phyloP scores from a whole-genome alignment of 2,113 vertebrate genomes.

The Neofelis nebulosa region DNA sequence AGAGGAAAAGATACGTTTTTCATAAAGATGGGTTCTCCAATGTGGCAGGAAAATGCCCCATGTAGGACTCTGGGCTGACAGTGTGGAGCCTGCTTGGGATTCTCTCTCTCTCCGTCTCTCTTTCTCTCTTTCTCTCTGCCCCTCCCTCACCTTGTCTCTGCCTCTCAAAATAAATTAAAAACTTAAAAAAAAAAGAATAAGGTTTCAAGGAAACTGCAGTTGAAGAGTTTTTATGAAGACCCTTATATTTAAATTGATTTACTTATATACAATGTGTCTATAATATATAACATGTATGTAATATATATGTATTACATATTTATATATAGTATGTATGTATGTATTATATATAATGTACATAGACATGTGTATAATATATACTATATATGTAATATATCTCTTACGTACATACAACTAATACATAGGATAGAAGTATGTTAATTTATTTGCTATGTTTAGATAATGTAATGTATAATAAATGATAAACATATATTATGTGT shows the following conservation, averaged over 20 bases:
- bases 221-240: not conserved
- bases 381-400: not conserved
- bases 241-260: not conserved
- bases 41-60: not conserved
- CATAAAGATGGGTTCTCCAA: not conserved
- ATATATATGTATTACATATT: not conserved
- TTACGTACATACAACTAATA: too few relatives aligned
- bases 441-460: not conserved
- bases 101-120: too few relatives aligned
- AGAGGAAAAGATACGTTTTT: not conserved
- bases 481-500: not conserved
- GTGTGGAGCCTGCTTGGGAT: too few relatives aligned
- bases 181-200: too few relatives aligned
- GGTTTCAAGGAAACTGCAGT: not conserved
- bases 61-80: too few relatives aligned
- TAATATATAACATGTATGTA: too few relatives aligned
- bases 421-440: not conserved
- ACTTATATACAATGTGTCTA: not conserved
- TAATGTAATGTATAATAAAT: not conserved
- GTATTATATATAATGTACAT: not conserved
- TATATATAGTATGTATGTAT: not conserved
- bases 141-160: too few relatives aligned
- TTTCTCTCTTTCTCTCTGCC: too few relatives aligned
- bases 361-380: not conserved
- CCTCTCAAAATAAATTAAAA: too few relatives aligned